A percentile compares a stretch with the other conserved stretches of the same genome.
These are phyloP conservation scores for Poeciliopsis presidionis DNA, from an alignment of 2,797 vertebrate species.

Conservation along the genomic window DNA sequence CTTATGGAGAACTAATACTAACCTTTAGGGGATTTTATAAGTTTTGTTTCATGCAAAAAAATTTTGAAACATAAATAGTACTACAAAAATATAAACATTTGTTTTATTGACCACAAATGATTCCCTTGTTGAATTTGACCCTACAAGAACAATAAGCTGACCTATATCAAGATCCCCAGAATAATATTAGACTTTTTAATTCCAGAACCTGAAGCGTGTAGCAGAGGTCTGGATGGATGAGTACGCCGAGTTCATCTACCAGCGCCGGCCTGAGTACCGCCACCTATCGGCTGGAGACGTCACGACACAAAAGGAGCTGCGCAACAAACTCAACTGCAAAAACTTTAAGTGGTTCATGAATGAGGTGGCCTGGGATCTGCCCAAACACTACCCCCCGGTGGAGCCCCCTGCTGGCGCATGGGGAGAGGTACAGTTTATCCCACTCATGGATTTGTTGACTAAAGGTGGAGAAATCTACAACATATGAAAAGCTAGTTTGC, in stretches of 20 bases:
- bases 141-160: background rate
- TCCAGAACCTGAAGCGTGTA: conserved; percentile 94
- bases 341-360: conserved; percentile 98
- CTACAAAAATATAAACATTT: background rate
- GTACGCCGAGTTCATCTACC: conserved; percentile 93
- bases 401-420: conserved; percentile 94
- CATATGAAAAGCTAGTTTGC: background rate
- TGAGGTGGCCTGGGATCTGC: conserved; percentile 95
- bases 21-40: background rate
- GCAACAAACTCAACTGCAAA: conserved; percentile 88
- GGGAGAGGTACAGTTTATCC: conserved; percentile 86
- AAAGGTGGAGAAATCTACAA: background rate
- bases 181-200: background rate
- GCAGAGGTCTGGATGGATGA: conserved; percentile 99
- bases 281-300: conserved; percentile 95
- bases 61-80: background rate
- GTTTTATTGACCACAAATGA: background rate
- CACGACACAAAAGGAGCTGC: conserved; percentile 88
- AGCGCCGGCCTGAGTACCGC: conserved; percentile 94
- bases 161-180: background rate
- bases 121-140: background rate
- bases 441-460: background rate
- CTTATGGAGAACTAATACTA: background rate
- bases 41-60: background rate
- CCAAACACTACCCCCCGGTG: conserved; percentile 94